These are phyloP conservation scores for Falco columbarius DNA, from an alignment of 2,797 vertebrate genomes.

Conservation along the genomic window DNA sequence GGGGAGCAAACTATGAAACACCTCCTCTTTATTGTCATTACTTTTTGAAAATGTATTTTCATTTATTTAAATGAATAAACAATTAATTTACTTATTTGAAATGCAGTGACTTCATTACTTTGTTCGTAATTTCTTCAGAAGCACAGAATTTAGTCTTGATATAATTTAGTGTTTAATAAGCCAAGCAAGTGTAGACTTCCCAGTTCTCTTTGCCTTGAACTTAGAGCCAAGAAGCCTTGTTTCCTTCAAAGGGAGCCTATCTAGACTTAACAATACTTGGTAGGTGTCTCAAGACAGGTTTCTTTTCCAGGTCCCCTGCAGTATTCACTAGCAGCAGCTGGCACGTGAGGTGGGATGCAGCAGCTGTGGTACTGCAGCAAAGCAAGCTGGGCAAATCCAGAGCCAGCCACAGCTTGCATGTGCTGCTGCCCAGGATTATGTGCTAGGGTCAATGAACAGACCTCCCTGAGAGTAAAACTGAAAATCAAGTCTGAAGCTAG, in stretches of 20 bases:
- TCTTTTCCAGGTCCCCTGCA: background rate
- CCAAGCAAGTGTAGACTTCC: background rate
- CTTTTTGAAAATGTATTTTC: background rate
- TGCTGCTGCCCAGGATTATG: background rate
- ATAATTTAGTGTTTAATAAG: background rate
- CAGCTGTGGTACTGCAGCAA: fast-evolving
- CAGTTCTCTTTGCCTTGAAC: background rate
- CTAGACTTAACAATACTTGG: background rate
- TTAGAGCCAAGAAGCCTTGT: background rate
- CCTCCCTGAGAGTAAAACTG: background rate
- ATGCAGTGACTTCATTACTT: background rate
- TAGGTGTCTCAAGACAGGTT: background rate
- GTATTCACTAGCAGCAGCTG: background rate
- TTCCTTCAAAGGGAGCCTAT: background rate
- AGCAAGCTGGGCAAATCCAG: background rate
- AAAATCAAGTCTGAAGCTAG: background rate
- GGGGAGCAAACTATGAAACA: background rate
- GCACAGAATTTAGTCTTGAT: background rate
- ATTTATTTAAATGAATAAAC: background rate
- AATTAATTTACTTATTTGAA: background rate
- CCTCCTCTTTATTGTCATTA: background rate
- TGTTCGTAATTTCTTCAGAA: background rate
- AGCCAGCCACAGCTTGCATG: background rate
- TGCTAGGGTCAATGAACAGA: background rate
- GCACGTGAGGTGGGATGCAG: fast-evolving